Conservation (phyloP, 2,888 invertebrate genomes). For the Mythimna ferrago region DNA sequence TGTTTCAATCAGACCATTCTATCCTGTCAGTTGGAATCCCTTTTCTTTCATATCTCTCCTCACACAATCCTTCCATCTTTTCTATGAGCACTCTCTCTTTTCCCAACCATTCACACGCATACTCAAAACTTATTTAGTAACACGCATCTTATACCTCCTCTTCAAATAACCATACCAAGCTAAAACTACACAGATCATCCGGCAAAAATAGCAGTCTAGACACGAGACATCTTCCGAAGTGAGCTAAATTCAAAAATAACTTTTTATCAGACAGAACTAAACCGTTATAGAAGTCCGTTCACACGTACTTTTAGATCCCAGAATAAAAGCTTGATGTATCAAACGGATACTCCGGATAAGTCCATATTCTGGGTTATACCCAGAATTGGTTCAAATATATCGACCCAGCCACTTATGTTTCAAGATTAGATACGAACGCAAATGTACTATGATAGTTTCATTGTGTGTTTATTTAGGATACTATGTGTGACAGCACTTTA, state of each 20-base stretch:
- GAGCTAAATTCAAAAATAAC: slow-evolving; percentile 26
- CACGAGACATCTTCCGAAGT: neutral
- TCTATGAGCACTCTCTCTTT: too few relatives aligned
- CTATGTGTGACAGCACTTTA: slow-evolving; percentile 50
- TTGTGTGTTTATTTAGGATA: slow-evolving; percentile 52
- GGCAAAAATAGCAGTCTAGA: slow-evolving; percentile 35
- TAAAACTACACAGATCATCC: neutral
- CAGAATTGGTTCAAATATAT: slow-evolving; percentile 62
- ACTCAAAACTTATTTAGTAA: too few relatives aligned
- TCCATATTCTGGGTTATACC: slow-evolving; percentile 39
- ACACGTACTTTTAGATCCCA: neutral
- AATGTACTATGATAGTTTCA: slow-evolving; percentile 42
- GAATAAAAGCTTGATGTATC: slow-evolving; percentile 25
- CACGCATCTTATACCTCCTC: too few relatives aligned
- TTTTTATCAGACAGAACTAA: neutral
- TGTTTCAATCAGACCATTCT: slow-evolving; percentile 21
- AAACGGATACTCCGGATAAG: slow-evolving; percentile 16
- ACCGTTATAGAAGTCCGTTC: slow-evolving; percentile 10
- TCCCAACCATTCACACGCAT: too few relatives aligned
- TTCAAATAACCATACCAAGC: too few relatives aligned
- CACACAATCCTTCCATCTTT: too few relatives aligned
- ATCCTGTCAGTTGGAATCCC: too few relatives aligned
- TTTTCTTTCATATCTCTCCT: too few relatives aligned
- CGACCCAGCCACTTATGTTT: slow-evolving; percentile 51
- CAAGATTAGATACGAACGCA: slow-evolving; percentile 60